Evolutionary conservation across 30 jellyfish, hydroid and myxozoan genomes (phyloP).

Genomic region (Aurelia aurita complex sp. Pacific): DNA sequence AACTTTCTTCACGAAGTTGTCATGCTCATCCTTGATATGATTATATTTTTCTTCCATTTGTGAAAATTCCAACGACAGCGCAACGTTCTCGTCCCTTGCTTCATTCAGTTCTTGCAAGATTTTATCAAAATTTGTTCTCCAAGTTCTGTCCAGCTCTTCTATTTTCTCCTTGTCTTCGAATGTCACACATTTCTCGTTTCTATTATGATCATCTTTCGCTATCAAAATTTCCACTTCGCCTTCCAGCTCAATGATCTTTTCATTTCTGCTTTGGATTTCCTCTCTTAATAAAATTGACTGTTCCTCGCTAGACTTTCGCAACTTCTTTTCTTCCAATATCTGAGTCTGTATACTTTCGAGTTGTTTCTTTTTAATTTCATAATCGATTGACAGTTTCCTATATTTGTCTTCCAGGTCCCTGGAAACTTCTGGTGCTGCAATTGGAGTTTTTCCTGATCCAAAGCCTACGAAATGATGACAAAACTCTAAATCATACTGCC

Average conservation of each 20-base stretch:
- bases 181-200: constrained; percentile 26
- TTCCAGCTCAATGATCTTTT: constrained; percentile 28
- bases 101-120: constrained; percentile 31
- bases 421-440: neutral
- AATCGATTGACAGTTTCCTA: constrained; percentile 39
- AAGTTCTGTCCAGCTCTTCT: constrained; percentile 42
- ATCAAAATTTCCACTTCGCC: constrained; percentile 34
- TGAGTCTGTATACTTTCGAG: constrained; percentile 49
- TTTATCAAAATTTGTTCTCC: constrained; percentile 51
- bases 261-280: constrained; percentile 17
- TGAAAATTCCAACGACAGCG: constrained; percentile 51
- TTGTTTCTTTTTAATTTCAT: constrained; percentile 60
- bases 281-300: constrained; percentile 15
- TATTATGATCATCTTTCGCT: neutral
- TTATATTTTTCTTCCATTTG: constrained; percentile 32
- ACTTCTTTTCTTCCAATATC: constrained; percentile 37
- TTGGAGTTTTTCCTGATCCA: neutral
- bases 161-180: constrained; percentile 35
- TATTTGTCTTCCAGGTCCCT: constrained; percentile 34
- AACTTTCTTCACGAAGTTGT: neutral
- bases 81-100: constrained; percentile 74
- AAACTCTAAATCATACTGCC: too few relatives aligned
- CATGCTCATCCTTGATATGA: constrained; percentile 12
- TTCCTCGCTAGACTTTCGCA: constrained; percentile 26
- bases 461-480: too few relatives aligned